Conservation (phyloP, 2,888 invertebrate genomes). For the Temnothorax unifasciatus region DNA sequence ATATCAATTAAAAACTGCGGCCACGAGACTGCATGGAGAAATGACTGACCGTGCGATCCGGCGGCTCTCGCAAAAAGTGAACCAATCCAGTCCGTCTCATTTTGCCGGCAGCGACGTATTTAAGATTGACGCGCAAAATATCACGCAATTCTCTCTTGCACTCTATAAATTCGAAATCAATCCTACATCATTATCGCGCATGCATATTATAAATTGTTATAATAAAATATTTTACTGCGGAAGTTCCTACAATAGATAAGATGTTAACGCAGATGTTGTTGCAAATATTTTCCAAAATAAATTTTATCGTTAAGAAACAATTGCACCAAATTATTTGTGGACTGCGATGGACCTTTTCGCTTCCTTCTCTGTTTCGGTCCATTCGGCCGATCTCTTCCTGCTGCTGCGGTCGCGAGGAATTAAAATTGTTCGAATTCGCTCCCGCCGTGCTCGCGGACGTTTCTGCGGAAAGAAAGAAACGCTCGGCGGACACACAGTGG, state of each 20-base stretch:
- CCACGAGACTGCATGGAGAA: constrained; percentile 58
- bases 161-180: not conserved
- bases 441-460: constrained; percentile 57
- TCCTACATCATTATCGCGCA: not conserved
- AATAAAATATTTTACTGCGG: not conserved
- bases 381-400: constrained; percentile 27
- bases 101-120: constrained; percentile 61
- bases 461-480: constrained; percentile 65
- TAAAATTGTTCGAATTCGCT: constrained; percentile 81
- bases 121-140: constrained; percentile 48
- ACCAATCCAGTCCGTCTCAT: constrained; percentile 35
- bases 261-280: not conserved
- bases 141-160: not conserved
- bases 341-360: constrained; percentile 60
- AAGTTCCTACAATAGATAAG: not conserved
- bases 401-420: constrained; percentile 78
- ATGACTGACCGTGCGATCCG: constrained; percentile 60
- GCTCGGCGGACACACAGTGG: constrained; percentile 31
- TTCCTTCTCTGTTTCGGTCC: constrained; percentile 35
- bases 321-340: constrained; percentile 81
- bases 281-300: constrained; percentile 53
- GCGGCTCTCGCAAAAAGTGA: constrained; percentile 64
- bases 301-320: constrained; percentile 71
- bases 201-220: not conserved
- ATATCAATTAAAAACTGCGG: constrained; percentile 83